phyloP scores from a whole-genome alignment of 2,113 vertebrate genomes.

The Calidris pygmaea region DNA sequence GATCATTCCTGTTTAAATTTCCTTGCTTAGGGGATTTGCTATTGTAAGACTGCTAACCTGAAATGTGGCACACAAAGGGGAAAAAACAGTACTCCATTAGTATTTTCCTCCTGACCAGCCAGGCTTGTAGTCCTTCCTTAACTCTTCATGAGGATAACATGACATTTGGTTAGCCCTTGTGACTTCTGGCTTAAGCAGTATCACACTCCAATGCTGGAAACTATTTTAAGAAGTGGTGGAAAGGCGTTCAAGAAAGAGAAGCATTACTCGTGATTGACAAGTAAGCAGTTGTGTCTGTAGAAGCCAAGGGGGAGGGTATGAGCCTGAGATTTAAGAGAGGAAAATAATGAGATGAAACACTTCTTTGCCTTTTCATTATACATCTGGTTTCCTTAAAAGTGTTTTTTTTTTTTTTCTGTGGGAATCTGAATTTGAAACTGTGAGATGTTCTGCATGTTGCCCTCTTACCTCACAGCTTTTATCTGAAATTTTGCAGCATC shows the following conservation, averaged over 20 bases:
- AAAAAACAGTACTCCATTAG: background rate
- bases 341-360: background rate
- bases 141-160: background rate
- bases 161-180: background rate
- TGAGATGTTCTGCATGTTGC: background rate
- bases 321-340: background rate
- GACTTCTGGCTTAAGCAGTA: background rate
- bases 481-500: background rate
- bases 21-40: background rate
- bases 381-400: background rate
- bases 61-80: background rate
- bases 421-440: background rate
- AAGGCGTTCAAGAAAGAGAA: background rate
- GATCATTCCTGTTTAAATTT: background rate
- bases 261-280: background rate
- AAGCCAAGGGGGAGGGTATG: background rate
- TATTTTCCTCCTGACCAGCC: background rate
- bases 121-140: background rate
- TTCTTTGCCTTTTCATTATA: background rate
- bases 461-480: background rate
- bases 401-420: background rate
- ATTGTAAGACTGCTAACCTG: background rate
- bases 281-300: background rate
- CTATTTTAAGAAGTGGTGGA: background rate
- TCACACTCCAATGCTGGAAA: background rate